Base-by-base conservation (phyloP, 1,140 invertebrate genomes). In the Ganaspis sp. region DNA sequence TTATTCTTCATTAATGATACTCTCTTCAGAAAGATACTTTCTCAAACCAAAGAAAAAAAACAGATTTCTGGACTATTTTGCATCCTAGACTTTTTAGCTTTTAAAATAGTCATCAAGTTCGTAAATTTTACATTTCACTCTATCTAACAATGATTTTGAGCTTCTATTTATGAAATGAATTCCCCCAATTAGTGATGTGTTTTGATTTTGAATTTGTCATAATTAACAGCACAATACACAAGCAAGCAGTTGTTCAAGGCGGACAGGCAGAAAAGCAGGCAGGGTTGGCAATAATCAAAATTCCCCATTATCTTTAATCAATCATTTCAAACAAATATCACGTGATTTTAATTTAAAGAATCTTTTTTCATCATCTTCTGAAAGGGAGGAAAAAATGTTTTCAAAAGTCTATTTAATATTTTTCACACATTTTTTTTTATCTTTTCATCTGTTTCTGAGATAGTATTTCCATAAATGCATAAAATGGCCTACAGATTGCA, bases 271-370 rank as follows among this genome's bases (percentile, higher is more conserved):
- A 69, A 83, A 87, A 83, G 79, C 85, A 88, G 87, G 85, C 86
- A 87, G 84, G 87, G 84, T 87, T 87, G 80, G 81, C 84, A 88
- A 85, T 87, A 34, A 34, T 34, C 29, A 34, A 34, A 34, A 3
- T 34, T 34, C 29, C 29, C 29, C n/a, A n/a, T n/a, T n/a, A n/a
- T n/a, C n/a, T n/a, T n/a, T n/a, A n/a, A n/a, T n/a, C n/a, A n/a
- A n/a, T n/a, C n/a, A n/a, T n/a, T n/a, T n/a, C n/a, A n/a, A n/a
- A n/a, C n/a, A n/a, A n/a, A n/a, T n/a, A n/a, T n/a, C n/a, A n/a
- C n/a, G n/a, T n/a, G n/a, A n/a, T n/a, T n/a, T n/a, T n/a, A n/a
- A n/a, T n/a, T n/a, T n/a, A n/a, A n/a, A n/a, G n/a, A n/a, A n/a
- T n/a, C n/a, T 49, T 17, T 8, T 49, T 49, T 64, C 23, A 12